These are phyloP conservation scores for Bovichtus variegatus DNA, from an alignment of 2,797 vertebrate genomes.

Conservation along the genomic window DNA sequence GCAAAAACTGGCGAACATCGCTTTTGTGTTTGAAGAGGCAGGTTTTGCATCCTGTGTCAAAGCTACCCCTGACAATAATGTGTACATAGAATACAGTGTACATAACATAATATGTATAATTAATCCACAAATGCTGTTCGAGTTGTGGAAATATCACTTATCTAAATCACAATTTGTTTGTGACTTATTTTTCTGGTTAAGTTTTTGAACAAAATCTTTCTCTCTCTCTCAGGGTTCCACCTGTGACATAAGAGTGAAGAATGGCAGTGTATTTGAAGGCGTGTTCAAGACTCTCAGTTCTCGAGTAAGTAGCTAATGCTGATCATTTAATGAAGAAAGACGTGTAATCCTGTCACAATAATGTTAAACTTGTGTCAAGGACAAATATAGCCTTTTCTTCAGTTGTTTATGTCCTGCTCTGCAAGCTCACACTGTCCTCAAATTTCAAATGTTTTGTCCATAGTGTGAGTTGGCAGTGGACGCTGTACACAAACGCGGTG, in stretches of 20 bases:
- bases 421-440: not conserved
- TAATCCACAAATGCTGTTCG: not conserved
- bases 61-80: not conserved
- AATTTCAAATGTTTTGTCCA: conserved; percentile 7
- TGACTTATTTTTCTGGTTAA: not conserved
- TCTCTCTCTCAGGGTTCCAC: conserved; percentile 89
- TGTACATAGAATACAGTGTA: not conserved
- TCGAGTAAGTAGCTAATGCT: conserved; percentile 83
- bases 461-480: conserved; percentile 95
- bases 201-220: not conserved
- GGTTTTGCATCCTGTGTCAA: not conserved
- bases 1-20: no score
- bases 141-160: not conserved
- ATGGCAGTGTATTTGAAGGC: conserved; percentile 91
- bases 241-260: conserved; percentile 94
- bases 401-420: not conserved
- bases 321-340: not conserved
- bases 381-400: not conserved
- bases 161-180: not conserved
- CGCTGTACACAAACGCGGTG: conserved; percentile 88
- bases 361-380: not conserved
- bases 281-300: conserved; percentile 95
- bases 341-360: conserved; percentile 5
- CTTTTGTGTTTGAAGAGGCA: not conserved
- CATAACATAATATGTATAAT: not conserved